Percentiles rank a stretch among this genome's conserved stretches.
phyloP scores from a whole-genome alignment of 2,888 invertebrate species.

The Sipha maydis region DNA sequence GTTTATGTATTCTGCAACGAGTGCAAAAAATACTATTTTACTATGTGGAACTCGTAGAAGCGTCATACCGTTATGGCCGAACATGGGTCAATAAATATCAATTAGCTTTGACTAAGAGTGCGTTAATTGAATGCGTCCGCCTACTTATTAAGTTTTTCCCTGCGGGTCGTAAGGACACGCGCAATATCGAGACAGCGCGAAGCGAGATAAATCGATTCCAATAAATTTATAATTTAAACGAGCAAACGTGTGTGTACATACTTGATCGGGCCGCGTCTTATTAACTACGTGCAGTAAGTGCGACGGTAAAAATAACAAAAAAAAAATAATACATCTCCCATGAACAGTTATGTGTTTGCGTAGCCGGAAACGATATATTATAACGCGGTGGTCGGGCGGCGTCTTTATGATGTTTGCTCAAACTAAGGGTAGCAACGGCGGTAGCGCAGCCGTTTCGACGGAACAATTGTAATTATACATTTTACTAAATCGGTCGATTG shows the following conservation, averaged over 20 bases:
- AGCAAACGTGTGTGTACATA: background rate
- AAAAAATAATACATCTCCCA: background rate
- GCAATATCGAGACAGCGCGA: background rate
- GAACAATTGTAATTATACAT: background rate
- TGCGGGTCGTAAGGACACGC: background rate
- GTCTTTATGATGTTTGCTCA: constrained; percentile 13
- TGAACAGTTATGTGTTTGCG: background rate
- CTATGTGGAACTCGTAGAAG: too few relatives aligned
- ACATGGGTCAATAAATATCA: constrained; percentile 3
- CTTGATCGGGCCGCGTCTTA: background rate
- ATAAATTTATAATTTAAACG: background rate
- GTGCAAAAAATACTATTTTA: too few relatives aligned
- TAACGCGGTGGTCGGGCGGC: background rate
- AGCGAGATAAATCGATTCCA: constrained; percentile 18
- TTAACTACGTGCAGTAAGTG: background rate
- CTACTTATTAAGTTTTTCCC: background rate
- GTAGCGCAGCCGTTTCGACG: background rate
- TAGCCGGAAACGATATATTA: constrained; percentile 6
- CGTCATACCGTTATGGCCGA: too few relatives aligned
- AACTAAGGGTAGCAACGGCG: background rate
- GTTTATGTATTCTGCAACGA: too few relatives aligned
- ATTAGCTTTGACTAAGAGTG: constrained; percentile 10
- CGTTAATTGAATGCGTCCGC: constrained; percentile 36
- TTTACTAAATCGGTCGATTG: constrained; percentile 20
- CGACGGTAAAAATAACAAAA: background rate